A percentile compares a stretch with the other conserved stretches of the same genome.
Conservation (phyloP, 2,113 vertebrate genomes). For the Numida meleagris region DNA sequence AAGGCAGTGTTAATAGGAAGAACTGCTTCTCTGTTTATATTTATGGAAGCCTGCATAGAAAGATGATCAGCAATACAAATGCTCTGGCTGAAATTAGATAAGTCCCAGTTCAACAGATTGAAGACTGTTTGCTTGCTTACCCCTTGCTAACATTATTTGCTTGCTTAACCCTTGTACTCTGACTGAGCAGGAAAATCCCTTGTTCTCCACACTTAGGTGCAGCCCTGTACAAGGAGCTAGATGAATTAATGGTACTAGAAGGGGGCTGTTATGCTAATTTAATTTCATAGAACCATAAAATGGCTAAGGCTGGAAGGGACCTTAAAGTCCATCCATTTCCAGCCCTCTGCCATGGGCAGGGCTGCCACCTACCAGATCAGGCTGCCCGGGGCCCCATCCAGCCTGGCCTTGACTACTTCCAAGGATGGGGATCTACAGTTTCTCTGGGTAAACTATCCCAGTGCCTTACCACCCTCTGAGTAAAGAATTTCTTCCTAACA, state of each 20-base stretch:
- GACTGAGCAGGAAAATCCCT: not conserved
- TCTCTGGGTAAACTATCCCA: too few species aligned
- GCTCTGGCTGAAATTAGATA: not conserved
- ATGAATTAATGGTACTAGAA: accelerated
- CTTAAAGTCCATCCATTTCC: too few species aligned
- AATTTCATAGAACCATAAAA: not conserved
- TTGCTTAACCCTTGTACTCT: not conserved
- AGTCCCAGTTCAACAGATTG: not conserved
- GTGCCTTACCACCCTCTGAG: too few species aligned
- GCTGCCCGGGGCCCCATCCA: too few species aligned
- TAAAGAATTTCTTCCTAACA: too few species aligned
- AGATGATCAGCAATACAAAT: not conserved
- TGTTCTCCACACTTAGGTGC: not conserved
- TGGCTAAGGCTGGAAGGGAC: too few species aligned
- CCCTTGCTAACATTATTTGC: not conserved
- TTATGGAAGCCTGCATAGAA: not conserved
- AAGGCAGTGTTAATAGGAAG: not conserved
- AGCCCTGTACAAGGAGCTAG: not conserved
- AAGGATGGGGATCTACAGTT: too few species aligned
- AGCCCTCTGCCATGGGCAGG: too few species aligned
- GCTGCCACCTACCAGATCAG: too few species aligned
- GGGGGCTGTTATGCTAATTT: not conserved
- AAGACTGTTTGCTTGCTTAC: not conserved
- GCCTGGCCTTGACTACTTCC: too few species aligned
- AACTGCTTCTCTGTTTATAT: not conserved